Evolutionary conservation across 2,113 vertebrate species (phyloP).

Genomic region (Smithornis capensis): DNA sequence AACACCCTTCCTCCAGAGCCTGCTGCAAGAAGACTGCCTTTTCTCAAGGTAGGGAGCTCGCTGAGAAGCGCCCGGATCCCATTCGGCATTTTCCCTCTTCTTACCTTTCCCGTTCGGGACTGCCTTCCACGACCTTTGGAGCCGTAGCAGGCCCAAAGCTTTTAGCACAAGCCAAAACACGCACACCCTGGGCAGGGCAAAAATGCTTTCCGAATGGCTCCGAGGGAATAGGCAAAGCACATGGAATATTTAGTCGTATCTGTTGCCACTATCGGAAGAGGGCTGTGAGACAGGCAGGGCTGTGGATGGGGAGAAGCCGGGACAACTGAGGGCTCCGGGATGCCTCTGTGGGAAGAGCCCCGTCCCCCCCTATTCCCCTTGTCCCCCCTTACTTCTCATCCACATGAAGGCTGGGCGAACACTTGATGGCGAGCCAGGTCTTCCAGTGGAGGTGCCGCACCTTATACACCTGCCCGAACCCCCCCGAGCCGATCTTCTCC

Average conservation of each 20-base stretch:
- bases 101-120: neutral
- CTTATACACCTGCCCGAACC: slow-evolving; percentile 97
- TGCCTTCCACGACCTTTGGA: neutral
- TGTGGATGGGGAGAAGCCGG: neutral
- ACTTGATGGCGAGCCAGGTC: slow-evolving; percentile 97
- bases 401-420: slow-evolving; percentile 92
- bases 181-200: slow-evolving; percentile 37
- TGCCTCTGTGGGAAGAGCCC: rapidly evolving
- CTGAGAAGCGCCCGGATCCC: neutral
- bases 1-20: rapidly evolving
- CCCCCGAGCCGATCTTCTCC: slow-evolving; percentile 97
- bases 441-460: slow-evolving; percentile 96
- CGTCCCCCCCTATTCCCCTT: neutral
- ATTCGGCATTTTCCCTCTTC: rapidly evolving
- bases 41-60: neutral
- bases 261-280: neutral
- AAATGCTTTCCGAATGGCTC: neutral
- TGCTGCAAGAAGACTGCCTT: neutral
- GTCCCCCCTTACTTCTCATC: slow-evolving; percentile 86
- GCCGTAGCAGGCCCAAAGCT: neutral
- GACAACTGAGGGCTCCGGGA: neutral
- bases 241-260: rapidly evolving
- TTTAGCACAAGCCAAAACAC: slow-evolving; percentile 17
- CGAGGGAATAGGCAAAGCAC: neutral
- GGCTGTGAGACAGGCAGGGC: neutral